Percentiles rank a stretch among this genome's conserved stretches.
These are phyloP conservation scores for Maniola hyperantus DNA, from an alignment of 2,888 invertebrate genomes.

Conservation along the genomic window DNA sequence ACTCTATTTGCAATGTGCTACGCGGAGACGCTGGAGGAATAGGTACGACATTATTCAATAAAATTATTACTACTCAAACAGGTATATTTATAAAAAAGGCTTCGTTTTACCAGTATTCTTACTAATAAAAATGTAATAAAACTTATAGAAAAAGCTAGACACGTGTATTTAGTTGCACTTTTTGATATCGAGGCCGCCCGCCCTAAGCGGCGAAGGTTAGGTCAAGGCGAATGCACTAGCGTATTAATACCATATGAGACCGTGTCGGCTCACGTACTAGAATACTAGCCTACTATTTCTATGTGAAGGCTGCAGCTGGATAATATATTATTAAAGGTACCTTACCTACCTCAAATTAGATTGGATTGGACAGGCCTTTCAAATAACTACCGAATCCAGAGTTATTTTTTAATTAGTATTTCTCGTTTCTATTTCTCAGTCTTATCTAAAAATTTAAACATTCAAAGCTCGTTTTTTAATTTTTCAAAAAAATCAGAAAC, in stretches of 20 bases:
- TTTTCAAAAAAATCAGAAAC: neutral
- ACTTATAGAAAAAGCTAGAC: conserved; percentile 7
- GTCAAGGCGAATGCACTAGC: conserved; percentile 68
- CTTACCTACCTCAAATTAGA: neutral
- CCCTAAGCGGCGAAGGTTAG: conserved; percentile 56
- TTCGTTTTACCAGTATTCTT: too few species aligned
- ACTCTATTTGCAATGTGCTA: too few species aligned
- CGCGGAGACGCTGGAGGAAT: too few species aligned
- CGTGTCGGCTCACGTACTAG: conserved; percentile 41
- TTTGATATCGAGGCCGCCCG: conserved; percentile 39
- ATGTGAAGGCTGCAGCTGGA: conserved; percentile 18
- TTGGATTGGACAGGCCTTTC: neutral
- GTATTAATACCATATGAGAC: conserved; percentile 44
- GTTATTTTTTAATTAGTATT: too few species aligned
- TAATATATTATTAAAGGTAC: neutral
- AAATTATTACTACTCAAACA: too few species aligned
- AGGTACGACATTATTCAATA: too few species aligned
- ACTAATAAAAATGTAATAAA: too few species aligned
- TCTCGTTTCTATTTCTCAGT: too few species aligned
- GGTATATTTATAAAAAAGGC: too few species aligned
- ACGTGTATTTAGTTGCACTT: conserved; percentile 35
- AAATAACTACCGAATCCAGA: neutral
- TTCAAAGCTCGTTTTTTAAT: neutral
- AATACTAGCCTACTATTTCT: conserved; percentile 28
- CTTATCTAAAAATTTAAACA: neutral